These are phyloP conservation scores for Gavialis gangeticus DNA, from an alignment of 2,113 vertebrate genomes.

Conservation along the genomic window DNA sequence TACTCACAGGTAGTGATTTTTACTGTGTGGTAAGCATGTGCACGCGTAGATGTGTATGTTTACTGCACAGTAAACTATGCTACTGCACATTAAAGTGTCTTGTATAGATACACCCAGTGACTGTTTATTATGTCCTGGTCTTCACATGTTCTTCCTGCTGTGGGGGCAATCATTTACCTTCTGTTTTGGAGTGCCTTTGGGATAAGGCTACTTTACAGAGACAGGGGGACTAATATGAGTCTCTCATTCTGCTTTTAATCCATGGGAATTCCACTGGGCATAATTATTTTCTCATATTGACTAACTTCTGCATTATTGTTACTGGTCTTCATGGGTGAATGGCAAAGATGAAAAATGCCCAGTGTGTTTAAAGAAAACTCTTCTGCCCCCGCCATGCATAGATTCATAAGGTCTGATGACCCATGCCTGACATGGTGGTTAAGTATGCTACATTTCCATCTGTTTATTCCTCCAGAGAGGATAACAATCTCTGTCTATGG, in stretches of 20 bases:
- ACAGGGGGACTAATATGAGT: background rate
- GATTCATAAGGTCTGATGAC: background rate
- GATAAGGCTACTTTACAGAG: background rate
- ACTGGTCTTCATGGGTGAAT: background rate
- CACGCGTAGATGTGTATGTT: too few species aligned
- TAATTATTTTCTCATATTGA: background rate
- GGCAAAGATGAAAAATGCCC: background rate
- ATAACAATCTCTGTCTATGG: too few species aligned
- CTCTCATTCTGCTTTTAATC: background rate
- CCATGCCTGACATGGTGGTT: background rate
- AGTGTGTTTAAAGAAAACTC: background rate
- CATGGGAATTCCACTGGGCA: background rate
- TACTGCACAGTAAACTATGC: too few species aligned
- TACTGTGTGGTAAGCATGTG: too few species aligned
- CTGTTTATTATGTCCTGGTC: background rate
- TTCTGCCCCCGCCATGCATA: background rate
- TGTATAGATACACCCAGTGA: too few species aligned
- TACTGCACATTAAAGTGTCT: too few species aligned
- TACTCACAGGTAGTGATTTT: too few species aligned
- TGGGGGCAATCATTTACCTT: too few species aligned
- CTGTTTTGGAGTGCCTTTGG: background rate
- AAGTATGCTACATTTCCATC: background rate
- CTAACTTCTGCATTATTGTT: background rate
- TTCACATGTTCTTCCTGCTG: background rate
- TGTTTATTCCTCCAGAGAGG: background rate